Base-by-base conservation (phyloP, 53 echinoderm and acorn worm species). In the Pentamera pediparva region DNA sequence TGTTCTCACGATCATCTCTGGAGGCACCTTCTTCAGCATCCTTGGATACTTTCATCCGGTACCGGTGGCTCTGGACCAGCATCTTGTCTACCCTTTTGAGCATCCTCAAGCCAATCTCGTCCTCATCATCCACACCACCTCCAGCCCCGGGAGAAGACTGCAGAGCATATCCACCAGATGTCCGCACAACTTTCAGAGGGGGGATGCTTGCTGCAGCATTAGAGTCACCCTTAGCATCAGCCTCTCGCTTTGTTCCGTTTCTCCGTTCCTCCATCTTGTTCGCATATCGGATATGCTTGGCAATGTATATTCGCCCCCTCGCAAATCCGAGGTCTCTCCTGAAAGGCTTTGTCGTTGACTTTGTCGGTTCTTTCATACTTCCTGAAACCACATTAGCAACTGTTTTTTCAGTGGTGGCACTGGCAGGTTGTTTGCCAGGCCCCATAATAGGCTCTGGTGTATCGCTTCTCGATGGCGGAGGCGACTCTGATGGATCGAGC, bases 251-350 rank as follows among this genome's bases (percentile, higher is more conserved):
- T n/a, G 12, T 45, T 27, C 32, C 58, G 13, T 57, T 29, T 57
- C 30, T 41, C 47, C 45, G 67, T 41, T 29, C 67, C 45, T 67
- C 67, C 47, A 40, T 24, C 17, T 43, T 67, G 20, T 40, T 45
- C 31, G 67, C 67, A 39, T 67, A 28, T 26, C 45, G 37, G 10
- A 67, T 47, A 29, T 67, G 67, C 24, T 67, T 67, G 39, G 67
- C 67, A 21, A 67, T 28, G 18, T 67, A 67, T n/a, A 25, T 29
- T 67, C 47, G 40, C 45, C 67, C 67, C 41, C 67, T 67, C 6
- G 67, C 37, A 27, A 67, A 67, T 20, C 67, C 67, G 29, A 47
- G 67, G n/a, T 67, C 67, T 41, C 45, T 67, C 30, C 39, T 67
- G 17, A 40, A 24, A 5, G 15, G 67, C 31, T 43, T 67, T 2